Evolutionary conservation across 2,888 invertebrate genomes (phyloP).

Genomic region (Pyrrhosoma nymphula): DNA sequence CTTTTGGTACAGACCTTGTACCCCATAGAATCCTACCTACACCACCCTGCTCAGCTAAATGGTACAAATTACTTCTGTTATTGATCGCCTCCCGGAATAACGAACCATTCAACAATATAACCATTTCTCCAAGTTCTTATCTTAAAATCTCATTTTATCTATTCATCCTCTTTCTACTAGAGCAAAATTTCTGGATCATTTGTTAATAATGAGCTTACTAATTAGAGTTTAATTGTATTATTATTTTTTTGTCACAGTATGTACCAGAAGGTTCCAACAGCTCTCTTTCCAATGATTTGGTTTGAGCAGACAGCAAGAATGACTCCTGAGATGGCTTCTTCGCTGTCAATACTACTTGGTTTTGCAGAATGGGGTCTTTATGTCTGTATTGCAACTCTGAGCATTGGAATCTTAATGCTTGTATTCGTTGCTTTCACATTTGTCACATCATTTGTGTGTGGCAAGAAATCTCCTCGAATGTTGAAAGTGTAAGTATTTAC

Average conservation of each 20-base stretch:
- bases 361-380: conserved; percentile 29
- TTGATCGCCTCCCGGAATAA: no score
- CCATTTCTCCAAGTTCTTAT: no score
- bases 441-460: background rate
- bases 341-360: conserved; percentile 79
- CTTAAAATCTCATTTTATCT: no score
- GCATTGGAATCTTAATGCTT: background rate
- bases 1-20: no score
- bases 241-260: conserved; percentile 79
- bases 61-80: no score
- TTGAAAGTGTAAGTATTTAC: background rate
- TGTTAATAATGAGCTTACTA: no score
- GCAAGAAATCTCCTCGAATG: background rate
- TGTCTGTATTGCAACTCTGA: background rate
- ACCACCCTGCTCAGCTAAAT: no score
- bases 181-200: no score
- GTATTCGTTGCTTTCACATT: background rate
- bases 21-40: no score
- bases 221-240: background rate
- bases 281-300: conserved; percentile 89
- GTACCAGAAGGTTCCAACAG: conserved; percentile 83
- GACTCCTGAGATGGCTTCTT: conserved; percentile 80
- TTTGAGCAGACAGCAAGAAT: conserved; percentile 85
- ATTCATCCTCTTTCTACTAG: no score
- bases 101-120: no score